Base-by-base conservation (phyloP, 2,797 vertebrate species). In the Siniperca undulata region DNA sequence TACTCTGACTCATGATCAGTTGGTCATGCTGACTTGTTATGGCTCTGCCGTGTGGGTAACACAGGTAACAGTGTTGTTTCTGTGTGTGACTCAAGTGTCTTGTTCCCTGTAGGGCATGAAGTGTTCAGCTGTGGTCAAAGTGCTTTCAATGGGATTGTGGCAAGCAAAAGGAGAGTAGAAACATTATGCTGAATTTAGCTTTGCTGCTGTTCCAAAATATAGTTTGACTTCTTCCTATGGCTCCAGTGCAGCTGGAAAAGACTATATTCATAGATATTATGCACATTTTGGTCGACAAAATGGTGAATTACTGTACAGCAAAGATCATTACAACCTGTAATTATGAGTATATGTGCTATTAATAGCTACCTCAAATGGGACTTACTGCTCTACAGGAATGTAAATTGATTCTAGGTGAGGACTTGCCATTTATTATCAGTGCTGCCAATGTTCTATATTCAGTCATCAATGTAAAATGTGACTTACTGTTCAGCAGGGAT, bases 401-500 rank as follows among this genome's bases (percentile, higher is more conserved):
- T 72, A 64, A 73, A 64, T 16, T 62, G 50, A 80, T 42, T 58
- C 7, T 13, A 55, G 4, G 50, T 64, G 36, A 68, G 13, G 14
- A 72, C 17, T 2, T 56, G 16, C n/a, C 16, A 53, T 60, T 60
- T 62, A 66, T 55, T 38, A 60, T 55, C 30, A 46, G 52, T 27
- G 11, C 36, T 52, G 14, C 34, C 9, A 64, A 52, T 27, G 10
- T 36, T 42, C 68, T 60, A 46, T 44, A 74, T 40, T 48, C 38
- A 38, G 65, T 36, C 5, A 66, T 76, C 1, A 24, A 2, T 42
- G 19, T 62, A 34, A 67, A 78, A 58, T 20, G 52, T 56, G 73
- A 97, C 98, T 98, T 93, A 99, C 98, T 99, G 98, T 84, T 99
- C 98, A 0, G 98, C 98, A 2, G 98, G 97, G 86, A 99, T 97